Evolutionary conservation across 2,113 vertebrate species (phyloP).

Genomic region (Diglossa brunneiventris): DNA sequence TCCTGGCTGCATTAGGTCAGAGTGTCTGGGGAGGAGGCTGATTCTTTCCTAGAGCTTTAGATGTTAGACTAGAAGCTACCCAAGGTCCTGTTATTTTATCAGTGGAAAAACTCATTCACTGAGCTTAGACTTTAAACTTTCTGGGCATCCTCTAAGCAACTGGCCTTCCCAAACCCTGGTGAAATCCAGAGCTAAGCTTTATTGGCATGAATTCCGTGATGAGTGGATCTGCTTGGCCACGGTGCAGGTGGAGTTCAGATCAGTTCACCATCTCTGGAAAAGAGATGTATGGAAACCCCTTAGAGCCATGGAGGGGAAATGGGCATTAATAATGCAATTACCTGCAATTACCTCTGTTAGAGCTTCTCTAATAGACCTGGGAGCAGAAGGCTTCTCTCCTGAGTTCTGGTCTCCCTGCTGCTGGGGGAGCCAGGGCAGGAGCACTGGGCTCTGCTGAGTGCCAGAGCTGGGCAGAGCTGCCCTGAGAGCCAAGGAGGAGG

Average conservation of each 20-base stretch:
- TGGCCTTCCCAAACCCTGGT: background rate
- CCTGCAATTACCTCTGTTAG: background rate
- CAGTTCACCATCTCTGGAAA: background rate
- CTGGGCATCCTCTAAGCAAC: background rate
- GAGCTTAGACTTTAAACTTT: background rate
- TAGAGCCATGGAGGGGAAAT: background rate
- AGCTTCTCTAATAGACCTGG: background rate
- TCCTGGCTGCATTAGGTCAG: background rate
- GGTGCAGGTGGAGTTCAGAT: background rate
- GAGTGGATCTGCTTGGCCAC: background rate
- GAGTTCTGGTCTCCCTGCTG: background rate
- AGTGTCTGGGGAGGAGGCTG: background rate
- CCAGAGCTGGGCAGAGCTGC: background rate
- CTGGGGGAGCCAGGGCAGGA: background rate
- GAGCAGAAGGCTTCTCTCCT: background rate
- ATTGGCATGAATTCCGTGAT: background rate
- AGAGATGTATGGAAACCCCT: background rate
- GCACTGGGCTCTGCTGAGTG: background rate
- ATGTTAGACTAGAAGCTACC: background rate
- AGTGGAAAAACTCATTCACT: background rate
- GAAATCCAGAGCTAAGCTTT: background rate
- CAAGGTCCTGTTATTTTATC: background rate
- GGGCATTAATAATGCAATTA: constrained; percentile 17
- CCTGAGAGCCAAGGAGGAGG: background rate
- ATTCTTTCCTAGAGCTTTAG: background rate